Conservation (phyloP, 2,888 invertebrate genomes). For the Tromatobia lineatoria region DNA sequence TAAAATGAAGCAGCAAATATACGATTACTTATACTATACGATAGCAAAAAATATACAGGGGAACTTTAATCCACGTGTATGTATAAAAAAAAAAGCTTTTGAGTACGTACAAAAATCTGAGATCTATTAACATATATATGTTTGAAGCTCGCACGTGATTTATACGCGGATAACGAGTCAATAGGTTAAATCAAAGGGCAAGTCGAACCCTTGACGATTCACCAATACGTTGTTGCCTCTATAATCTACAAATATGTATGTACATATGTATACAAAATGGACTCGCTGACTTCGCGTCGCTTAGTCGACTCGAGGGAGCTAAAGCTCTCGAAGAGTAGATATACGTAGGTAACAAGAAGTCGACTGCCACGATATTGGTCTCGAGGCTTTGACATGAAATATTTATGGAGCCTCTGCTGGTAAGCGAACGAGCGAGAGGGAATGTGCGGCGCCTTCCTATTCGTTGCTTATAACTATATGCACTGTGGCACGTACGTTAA, state of each 20-base stretch:
- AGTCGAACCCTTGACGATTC: not conserved
- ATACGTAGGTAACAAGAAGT: constrained; percentile 37
- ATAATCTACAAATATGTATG: constrained; percentile 10
- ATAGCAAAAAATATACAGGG: too few relatives aligned
- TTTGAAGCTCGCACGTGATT: not conserved
- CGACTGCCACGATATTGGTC: constrained; percentile 60
- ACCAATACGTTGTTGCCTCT: constrained; percentile 10
- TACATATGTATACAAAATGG: constrained; percentile 12
- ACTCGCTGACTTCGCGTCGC: constrained; percentile 31
- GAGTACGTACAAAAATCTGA: not conserved
- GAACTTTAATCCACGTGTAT: not conserved
- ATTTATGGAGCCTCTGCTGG: constrained; percentile 62
- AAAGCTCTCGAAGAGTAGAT: constrained; percentile 11
- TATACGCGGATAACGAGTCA: not conserved
- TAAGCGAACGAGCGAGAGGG: constrained; percentile 27
- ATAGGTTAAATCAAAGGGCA: constrained; percentile 17
- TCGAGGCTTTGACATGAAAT: constrained; percentile 66
- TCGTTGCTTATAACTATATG: constrained; percentile 30
- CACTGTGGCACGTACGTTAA: constrained; percentile 25
- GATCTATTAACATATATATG: not conserved
- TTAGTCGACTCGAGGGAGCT: constrained; percentile 8
- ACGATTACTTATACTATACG: too few relatives aligned
- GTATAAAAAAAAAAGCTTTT: not conserved
- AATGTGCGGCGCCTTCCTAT: constrained; percentile 24
- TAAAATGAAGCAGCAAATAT: too few relatives aligned